Evolutionary conservation across 2,888 invertebrate species (phyloP).

Genomic region (Zygogramma bicolorata): DNA sequence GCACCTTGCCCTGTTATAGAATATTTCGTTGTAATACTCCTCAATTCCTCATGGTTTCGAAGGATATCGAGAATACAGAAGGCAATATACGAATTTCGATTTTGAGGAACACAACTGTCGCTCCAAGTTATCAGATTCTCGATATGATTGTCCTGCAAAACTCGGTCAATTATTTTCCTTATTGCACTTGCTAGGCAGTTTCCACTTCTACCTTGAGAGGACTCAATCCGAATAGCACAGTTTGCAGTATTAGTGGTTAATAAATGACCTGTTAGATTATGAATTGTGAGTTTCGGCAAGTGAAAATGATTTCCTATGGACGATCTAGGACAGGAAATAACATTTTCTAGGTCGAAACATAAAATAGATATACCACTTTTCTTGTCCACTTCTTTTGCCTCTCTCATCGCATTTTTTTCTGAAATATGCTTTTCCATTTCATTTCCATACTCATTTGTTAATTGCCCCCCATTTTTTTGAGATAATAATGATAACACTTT

Average conservation of each 20-base stretch:
- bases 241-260: slow-evolving; percentile 38
- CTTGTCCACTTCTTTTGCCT: too few species aligned
- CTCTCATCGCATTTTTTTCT: too few species aligned
- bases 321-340: slow-evolving; percentile 41
- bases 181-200: slow-evolving; percentile 43
- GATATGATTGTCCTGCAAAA: slow-evolving; percentile 37
- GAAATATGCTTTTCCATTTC: too few species aligned
- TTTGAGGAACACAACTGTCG: too few species aligned
- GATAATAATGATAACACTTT: too few species aligned
- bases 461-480: too few species aligned
- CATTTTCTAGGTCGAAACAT: slow-evolving; percentile 42
- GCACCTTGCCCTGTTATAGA: slow-evolving; percentile 49
- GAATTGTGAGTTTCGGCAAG: slow-evolving; percentile 37
- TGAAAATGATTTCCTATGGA: slow-evolving; percentile 36
- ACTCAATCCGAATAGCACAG: slow-evolving; percentile 44
- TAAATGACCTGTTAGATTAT: slow-evolving; percentile 42
- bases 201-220: slow-evolving; percentile 37
- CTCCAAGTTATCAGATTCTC: slow-evolving; percentile 43
- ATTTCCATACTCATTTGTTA: too few species aligned
- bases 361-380: too few species aligned
- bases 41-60: slow-evolving; percentile 37
- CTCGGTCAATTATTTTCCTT: slow-evolving; percentile 35
- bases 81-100: not conserved
- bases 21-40: slow-evolving; percentile 32
- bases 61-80: slow-evolving; percentile 40